Evolutionary conservation across 2,113 vertebrate species (phyloP).

Genomic region (Apistogramma diplotaenia): DNA sequence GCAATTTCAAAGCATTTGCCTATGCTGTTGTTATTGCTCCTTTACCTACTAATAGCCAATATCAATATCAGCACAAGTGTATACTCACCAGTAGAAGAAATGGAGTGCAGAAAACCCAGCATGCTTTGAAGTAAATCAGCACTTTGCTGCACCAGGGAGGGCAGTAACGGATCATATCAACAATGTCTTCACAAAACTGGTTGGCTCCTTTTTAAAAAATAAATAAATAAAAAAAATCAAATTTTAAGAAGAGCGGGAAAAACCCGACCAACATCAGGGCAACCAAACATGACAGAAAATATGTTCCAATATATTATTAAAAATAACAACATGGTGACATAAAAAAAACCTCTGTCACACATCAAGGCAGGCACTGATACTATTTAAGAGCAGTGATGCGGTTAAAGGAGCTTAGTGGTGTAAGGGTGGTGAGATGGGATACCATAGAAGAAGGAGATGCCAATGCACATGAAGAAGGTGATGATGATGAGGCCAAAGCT

Average conservation of each 20-base stretch:
- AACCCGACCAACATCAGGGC: background rate
- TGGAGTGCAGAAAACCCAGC: conserved; percentile 81
- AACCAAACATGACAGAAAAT: background rate
- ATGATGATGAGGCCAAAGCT: conserved; percentile 87
- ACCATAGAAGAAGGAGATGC: conserved; percentile 86
- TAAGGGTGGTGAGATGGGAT: conserved; percentile 14
- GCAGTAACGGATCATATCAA: conserved; percentile 80
- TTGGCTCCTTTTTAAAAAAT: conserved; percentile 70
- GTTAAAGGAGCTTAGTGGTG: background rate
- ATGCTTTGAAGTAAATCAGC: conserved; percentile 81
- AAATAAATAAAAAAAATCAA: conserved; percentile 2
- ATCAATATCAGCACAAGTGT: background rate
- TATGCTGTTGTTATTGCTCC: background rate
- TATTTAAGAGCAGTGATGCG: background rate
- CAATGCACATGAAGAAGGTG: conserved; percentile 84
- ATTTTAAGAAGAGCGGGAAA: background rate
- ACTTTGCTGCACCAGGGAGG: conserved; percentile 81
- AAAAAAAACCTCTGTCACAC: background rate
- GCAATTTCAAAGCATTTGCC: background rate
- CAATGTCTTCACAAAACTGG: conserved; percentile 82
- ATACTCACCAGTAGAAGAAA: conserved; percentile 78
- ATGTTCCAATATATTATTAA: background rate
- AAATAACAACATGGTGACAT: background rate
- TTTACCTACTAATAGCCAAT: background rate
- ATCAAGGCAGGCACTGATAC: background rate